Evolutionary conservation across 53 echinoderm and acorn worm species (phyloP), one percentile per base, ranked within the genome.

Genomic region (Pentamera pediparva): DNA sequence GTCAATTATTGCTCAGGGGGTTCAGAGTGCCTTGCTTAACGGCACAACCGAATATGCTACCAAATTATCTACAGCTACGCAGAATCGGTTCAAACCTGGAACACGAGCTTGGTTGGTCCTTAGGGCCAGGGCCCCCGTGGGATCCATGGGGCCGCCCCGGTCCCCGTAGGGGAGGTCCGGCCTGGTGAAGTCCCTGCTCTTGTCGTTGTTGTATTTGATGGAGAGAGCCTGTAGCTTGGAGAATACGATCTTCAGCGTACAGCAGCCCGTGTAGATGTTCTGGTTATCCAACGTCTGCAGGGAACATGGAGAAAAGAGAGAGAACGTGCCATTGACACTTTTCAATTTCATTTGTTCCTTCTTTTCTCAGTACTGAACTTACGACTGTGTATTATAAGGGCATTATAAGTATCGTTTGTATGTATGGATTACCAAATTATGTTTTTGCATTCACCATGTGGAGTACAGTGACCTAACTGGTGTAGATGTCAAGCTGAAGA

Each of bases 191-290:
- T 98, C 98, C 18, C 98, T 76, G 56, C 98, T 98, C 79, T 98
- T 98, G 38, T 98, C 98, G 37, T 98, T 98, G 83, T 98, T 98
- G 82, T 92, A 98, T 47, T 89, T 98, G 60, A 98, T 91, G 43
- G 85, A 85, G 39, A 98, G 88, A 75, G 86, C 77, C 21, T 85
- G 83, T 51, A 98, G 65, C 61, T 92, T 98, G 39, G 98, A 98
- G 76, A 88, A 98, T 62, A 88, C 91, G 60, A 98, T 98, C 24
- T 76, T 82, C 50, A 98, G 76, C 32, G 89, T 92, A 52, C 98
- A 98, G 75, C 98, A 98, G 61, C 80, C 91, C 56, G 92, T 98
- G 81, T 98, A 98, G 83, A 98, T 91, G 61, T 98, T 91, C 86
- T 98, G 91, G 43, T 88, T 88, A 56, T 98, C 91, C 38, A 98